Evolutionary conservation across 2,113 vertebrate genomes (phyloP), one percentile per base, ranked within the genome.

Genomic region (Vulpes vulpes): DNA sequence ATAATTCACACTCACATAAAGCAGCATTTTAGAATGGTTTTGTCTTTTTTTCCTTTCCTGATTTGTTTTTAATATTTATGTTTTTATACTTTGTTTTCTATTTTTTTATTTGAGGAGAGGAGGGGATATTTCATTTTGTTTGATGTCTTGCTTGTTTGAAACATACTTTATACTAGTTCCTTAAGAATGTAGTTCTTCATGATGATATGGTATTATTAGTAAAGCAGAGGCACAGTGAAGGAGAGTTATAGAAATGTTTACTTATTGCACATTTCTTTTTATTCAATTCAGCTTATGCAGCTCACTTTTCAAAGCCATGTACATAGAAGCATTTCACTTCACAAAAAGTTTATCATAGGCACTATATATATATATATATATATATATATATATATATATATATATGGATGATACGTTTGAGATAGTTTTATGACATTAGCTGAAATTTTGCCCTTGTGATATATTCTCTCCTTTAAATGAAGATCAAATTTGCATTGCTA

Each of bases 1-100:
- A 12, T 23, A 81, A 43, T 80, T 92, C 59, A 49, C 0, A 0
- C 30, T 0, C 9, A 0, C 3, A 0, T 0, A 62, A 35, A 95
- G 32, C 15, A 87, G 27, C 53, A 22, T 71, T 87, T 94, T 64
- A 35, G 80, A 59, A 92, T 27, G 43, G 64, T 55, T 93, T 49
- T 73, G 32, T 51, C 95, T 78, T 60, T 57, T 2, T 79, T 82
- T 80, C 4, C 5, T 80, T 80, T 79, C 43, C 8, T 57, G 15
- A 57, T 87, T 65, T 81, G 25, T 73, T 64, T 94, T 59, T 78
- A 79, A 67, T 65, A 65, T 86, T 95, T 64, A 67, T 2, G 43
- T 53, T 91, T 89, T 80, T 67, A 30, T 60, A 71, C n/a, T 65
- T 59, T 62, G 35, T 51, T 89, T 95, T 94, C 19, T 20, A 17